Percentiles rank a stretch among this genome's conserved stretches.
phyloP scores from a whole-genome alignment of 2,888 invertebrate genomes.

The Drosophila mimetica region DNA sequence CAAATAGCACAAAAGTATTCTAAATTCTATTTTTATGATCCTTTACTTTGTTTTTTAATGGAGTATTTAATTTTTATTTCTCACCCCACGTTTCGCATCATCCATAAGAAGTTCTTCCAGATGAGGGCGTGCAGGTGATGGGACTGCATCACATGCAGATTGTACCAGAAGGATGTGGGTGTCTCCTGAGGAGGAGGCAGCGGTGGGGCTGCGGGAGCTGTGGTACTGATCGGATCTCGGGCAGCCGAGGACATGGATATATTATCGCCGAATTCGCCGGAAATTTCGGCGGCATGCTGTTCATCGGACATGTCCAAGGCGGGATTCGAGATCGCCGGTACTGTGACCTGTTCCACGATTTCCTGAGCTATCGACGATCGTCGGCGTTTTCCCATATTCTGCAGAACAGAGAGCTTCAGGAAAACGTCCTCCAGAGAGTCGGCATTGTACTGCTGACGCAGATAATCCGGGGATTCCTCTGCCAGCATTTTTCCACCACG shows the following conservation, averaged over 20 bases:
- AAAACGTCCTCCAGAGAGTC: slow-evolving; percentile 93
- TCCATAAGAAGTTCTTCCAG: slow-evolving; percentile 95
- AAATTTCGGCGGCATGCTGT: slow-evolving; percentile 89
- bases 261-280: slow-evolving; percentile 94
- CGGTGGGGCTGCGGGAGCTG: slow-evolving; percentile 86
- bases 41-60: no score
- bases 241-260: slow-evolving; percentile 91
- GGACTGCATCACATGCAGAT: slow-evolving; percentile 88
- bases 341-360: slow-evolving; percentile 88
- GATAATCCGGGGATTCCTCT: slow-evolving; percentile 90
- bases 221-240: slow-evolving; percentile 87
- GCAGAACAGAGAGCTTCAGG: slow-evolving; percentile 91
- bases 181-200: slow-evolving; percentile 89
- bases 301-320: slow-evolving; percentile 89
- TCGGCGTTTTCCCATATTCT: slow-evolving; percentile 92
- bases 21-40: no score
- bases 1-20: no score
- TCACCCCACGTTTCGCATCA: slow-evolving; percentile 93
- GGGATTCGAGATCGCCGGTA: slow-evolving; percentile 88
- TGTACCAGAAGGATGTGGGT: slow-evolving; percentile 86
- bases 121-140: slow-evolving; percentile 92
- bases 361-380: slow-evolving; percentile 92
- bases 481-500: slow-evolving; percentile 93
- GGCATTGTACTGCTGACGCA: slow-evolving; percentile 89
- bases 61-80: no score